These are phyloP conservation scores for Chaetops frenatus DNA, from an alignment of 2,113 vertebrate species.

Conservation along the genomic window DNA sequence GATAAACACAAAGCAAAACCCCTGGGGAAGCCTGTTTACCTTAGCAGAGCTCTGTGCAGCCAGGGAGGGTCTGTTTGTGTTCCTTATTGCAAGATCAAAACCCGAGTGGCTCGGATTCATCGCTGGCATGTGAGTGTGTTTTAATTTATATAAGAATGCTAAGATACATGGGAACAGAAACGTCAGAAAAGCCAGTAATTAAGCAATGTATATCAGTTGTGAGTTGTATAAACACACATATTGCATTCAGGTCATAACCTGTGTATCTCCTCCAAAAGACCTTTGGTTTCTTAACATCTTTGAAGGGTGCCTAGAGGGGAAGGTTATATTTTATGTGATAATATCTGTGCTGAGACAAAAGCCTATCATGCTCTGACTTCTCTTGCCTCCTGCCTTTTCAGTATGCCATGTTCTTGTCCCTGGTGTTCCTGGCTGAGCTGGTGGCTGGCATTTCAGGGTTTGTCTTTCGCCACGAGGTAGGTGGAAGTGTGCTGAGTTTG, in stretches of 20 bases:
- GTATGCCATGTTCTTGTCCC: conserved; percentile 91
- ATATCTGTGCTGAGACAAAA: background rate
- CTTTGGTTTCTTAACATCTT: background rate
- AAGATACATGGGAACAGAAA: background rate
- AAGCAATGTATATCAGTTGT: background rate
- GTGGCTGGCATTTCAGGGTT: conserved; percentile 97
- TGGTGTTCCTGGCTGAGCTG: conserved; percentile 96
- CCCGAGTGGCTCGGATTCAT: background rate
- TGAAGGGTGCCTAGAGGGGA: background rate
- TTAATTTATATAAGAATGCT: background rate
- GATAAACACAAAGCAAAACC: background rate
- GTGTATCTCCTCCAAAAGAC: background rate
- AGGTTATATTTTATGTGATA: background rate
- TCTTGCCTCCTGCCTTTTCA: conserved; percentile 65
- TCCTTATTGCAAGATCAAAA: background rate
- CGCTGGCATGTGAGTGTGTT: background rate
- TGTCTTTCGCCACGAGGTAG: conserved; percentile 96
- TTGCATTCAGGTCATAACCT: background rate
- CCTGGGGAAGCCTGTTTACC: background rate
- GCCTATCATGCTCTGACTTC: background rate
- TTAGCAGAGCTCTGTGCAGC: background rate
- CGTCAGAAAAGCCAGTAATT: background rate
- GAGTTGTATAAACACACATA: background rate
- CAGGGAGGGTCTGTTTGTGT: background rate
- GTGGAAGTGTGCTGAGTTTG: conserved; percentile 40